phyloP scores from a whole-genome alignment of 2,797 vertebrate genomes.

The Vespertilio murinus region DNA sequence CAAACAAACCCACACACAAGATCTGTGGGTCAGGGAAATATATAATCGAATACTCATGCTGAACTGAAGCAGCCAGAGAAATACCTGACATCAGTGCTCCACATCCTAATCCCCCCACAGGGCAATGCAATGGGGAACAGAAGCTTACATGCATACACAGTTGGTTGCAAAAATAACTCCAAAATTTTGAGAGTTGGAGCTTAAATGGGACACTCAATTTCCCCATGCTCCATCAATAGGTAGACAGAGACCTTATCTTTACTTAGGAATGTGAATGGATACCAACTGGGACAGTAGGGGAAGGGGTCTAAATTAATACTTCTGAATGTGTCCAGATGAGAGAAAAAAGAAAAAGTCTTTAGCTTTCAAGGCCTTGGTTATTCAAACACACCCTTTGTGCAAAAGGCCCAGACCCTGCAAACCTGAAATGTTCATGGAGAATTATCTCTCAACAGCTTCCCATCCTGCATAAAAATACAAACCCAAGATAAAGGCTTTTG shows the following conservation, averaged over 20 bases:
- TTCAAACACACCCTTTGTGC: neutral
- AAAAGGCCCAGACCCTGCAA: neutral
- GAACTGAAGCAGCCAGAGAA: neutral
- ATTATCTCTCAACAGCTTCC: neutral
- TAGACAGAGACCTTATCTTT: neutral
- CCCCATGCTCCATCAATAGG: neutral
- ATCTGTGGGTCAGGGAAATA: neutral
- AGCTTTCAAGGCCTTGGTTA: neutral
- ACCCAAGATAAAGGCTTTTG: neutral
- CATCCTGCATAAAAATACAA: neutral
- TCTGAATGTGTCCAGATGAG: neutral
- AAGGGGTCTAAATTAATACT: neutral
- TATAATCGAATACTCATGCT: neutral
- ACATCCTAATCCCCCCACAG: neutral
- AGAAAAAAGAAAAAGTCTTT: neutral
- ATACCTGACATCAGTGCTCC: neutral
- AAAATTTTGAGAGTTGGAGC: neutral
- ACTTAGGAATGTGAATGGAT: neutral
- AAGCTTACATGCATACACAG: neutral
- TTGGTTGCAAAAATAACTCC: neutral
- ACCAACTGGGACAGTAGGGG: neutral
- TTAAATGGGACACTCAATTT: neutral
- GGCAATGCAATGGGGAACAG: rapidly evolving
- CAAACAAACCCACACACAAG: neutral
- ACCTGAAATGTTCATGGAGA: neutral